These are phyloP conservation scores for Hydrotaea diabolus DNA, from an alignment of 2,888 invertebrate genomes.

Conservation along the genomic window DNA sequence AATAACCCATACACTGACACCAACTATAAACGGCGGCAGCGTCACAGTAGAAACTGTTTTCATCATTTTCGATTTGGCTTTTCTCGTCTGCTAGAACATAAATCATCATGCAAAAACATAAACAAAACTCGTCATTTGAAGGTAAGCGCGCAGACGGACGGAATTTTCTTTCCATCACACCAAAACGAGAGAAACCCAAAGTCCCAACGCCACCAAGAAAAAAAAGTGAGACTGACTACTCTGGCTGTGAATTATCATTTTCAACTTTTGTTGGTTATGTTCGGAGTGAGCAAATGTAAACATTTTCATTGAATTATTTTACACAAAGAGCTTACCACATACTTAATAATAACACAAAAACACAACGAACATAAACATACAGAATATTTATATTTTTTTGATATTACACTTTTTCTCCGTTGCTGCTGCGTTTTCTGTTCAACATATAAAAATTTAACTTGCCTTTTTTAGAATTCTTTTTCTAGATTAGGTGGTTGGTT, in stretches of 20 bases:
- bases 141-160: neutral
- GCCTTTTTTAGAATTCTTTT: too few relatives aligned
- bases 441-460: too few relatives aligned
- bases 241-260: constrained; percentile 24
- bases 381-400: neutral
- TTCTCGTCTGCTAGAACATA: constrained; percentile 25
- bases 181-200: neutral
- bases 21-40: neutral
- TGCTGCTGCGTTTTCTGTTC: too few relatives aligned
- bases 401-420: too few relatives aligned
- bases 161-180: neutral
- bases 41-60: neutral
- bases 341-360: constrained; percentile 19
- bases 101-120: too few relatives aligned
- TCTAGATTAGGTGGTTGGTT: too few relatives aligned
- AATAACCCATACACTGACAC: neutral
- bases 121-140: neutral
- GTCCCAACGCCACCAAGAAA: neutral
- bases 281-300: constrained; percentile 23
- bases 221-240: too few relatives aligned
- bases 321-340: constrained; percentile 11
- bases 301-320: constrained; percentile 15
- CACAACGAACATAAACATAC: neutral
- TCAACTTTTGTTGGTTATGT: constrained; percentile 62
- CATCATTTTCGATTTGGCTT: too few relatives aligned